Conservation (phyloP, 2,888 invertebrate species). For the Cordilura impudica region DNA sequence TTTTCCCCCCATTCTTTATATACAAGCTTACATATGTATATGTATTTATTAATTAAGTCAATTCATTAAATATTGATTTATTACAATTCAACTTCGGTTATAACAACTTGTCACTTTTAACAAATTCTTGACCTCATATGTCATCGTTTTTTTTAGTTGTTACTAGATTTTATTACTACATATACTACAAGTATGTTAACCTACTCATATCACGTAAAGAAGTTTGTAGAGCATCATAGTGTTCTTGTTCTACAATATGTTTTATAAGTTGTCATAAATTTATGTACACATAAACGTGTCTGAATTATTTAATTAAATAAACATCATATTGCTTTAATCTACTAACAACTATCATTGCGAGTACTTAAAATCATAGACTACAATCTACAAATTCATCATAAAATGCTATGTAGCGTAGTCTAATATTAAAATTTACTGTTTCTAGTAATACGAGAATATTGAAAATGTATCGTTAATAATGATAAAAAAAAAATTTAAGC, state of each 20-base stretch:
- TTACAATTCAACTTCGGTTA: not conserved
- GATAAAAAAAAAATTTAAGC: too few species aligned
- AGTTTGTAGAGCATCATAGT: not conserved
- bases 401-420: too few species aligned
- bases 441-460: too few species aligned
- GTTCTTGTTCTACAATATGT: not conserved
- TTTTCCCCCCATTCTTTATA: not conserved
- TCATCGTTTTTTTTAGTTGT: slow-evolving; percentile 1
- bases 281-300: slow-evolving; percentile 46
- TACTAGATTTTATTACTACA: too few species aligned
- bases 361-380: not conserved
- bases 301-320: slow-evolving; percentile 59
- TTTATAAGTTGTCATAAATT: slow-evolving; percentile 38
- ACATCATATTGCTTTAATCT: slow-evolving; percentile 42
- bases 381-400: not conserved
- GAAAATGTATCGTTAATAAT: too few species aligned
- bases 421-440: too few species aligned
- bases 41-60: not conserved
- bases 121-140: slow-evolving; percentile 48
- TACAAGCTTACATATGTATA: not conserved
- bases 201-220: not conserved
- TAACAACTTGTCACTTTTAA: slow-evolving; percentile 7
- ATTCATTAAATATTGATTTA: not conserved
- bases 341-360: not conserved
- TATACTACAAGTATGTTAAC: too few species aligned